Percentiles rank a stretch among this genome's conserved stretches.
These are phyloP conservation scores for Saimiri boliviensis DNA, from an alignment of 2,113 vertebrate species.

Conservation along the genomic window DNA sequence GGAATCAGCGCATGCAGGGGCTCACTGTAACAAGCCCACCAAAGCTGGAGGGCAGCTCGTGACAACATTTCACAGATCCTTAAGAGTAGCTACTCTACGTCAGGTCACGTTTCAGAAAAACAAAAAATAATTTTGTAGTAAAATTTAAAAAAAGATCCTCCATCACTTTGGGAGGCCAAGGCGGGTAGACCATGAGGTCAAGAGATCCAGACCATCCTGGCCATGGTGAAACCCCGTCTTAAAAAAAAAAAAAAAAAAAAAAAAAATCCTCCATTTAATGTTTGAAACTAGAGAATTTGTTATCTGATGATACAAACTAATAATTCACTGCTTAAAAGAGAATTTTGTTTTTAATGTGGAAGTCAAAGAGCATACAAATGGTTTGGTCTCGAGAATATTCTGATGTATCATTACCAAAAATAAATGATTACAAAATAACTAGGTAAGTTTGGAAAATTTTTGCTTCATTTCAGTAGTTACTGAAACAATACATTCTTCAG, in stretches of 20 bases:
- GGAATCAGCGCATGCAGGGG: rapidly evolving
- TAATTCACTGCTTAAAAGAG: neutral
- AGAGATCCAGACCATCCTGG: too few relatives aligned
- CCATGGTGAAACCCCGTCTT: too few relatives aligned
- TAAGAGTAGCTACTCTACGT: neutral
- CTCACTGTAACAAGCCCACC: neutral
- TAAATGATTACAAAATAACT: neutral
- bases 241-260: too few relatives aligned
- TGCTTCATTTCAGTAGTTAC: neutral
- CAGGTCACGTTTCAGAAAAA: neutral
- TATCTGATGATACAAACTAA: neutral
- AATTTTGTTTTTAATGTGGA: neutral
- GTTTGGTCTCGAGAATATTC: neutral
- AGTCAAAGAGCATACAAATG: neutral
- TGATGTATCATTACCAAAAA: neutral
- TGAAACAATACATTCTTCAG: neutral
- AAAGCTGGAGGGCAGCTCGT: neutral
- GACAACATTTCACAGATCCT: neutral
- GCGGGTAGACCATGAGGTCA: too few relatives aligned
- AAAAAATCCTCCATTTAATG: neutral
- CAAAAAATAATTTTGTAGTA: neutral
- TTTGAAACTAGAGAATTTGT: neutral
- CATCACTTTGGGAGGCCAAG: neutral
- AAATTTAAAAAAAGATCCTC: neutral
- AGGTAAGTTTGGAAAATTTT: neutral